Percentiles rank a stretch among this genome's conserved stretches.
These are phyloP conservation scores for Cuniculus paca DNA, from an alignment of 2,797 vertebrate genomes.

Conservation along the genomic window DNA sequence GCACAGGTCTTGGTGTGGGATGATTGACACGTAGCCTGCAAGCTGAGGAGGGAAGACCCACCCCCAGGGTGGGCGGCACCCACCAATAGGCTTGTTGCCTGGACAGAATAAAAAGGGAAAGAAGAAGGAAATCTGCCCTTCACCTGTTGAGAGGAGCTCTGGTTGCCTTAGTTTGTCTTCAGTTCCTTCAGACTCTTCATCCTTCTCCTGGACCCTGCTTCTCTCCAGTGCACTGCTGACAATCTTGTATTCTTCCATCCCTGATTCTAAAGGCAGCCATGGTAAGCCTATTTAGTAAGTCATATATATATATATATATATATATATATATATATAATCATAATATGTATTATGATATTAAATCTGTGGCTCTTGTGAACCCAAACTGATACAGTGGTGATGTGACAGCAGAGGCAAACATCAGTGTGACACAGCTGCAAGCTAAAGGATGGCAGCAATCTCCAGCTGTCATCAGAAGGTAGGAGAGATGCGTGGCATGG, in stretches of 20 bases:
- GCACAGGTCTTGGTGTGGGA: background rate
- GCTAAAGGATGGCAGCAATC: background rate
- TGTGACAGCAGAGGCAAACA: background rate
- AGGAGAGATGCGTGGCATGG: background rate
- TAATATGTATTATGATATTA: background rate
- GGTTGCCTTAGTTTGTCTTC: background rate
- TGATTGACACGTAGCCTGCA: background rate
- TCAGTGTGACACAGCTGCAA: background rate
- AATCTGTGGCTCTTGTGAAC: background rate
- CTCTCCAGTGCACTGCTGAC: background rate
- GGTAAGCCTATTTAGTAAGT: background rate
- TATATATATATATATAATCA: no score
- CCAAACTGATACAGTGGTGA: background rate
- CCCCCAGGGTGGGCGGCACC: background rate
- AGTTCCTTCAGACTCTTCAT: background rate
- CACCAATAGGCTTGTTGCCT: background rate
- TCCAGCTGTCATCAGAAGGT: background rate
- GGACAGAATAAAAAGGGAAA: background rate
- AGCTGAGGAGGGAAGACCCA: background rate
- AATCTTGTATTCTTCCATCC: background rate
- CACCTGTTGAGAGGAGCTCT: background rate
- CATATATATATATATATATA: background rate
- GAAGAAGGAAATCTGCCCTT: background rate
- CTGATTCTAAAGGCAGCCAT: background rate
- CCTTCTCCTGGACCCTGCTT: background rate